Evolutionary conservation across 2,797 vertebrate genomes (phyloP), one percentile per base, ranked within the genome.

Genomic region (Chelon labrosus): DNA sequence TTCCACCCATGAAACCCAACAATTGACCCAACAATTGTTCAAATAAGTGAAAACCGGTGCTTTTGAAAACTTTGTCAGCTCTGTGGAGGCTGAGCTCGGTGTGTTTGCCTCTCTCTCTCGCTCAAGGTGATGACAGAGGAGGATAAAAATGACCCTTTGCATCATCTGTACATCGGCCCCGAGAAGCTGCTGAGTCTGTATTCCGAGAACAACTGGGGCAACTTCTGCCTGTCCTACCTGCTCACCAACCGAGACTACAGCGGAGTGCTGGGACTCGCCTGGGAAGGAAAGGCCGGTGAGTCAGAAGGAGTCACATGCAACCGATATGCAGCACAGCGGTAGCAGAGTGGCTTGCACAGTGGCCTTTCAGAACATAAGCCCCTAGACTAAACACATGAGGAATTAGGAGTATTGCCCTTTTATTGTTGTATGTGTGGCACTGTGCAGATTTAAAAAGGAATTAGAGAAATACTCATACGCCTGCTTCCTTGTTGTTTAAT

Each of bases 141-240:
- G 6, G 84, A 96, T 16, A 77, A 82, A 9, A 78, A 65, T 0
- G 86, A 89, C 55, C 89, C 91, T 0, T 75, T 96, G 35, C 8
- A 85, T 51, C 85, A 82, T 46, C 84, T 80, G 9, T 95, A 86
- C 82, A 90, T 96, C 0, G 95, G 95, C 1, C 92, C 94, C 0
- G 96, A 96, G 84, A 96, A 94, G 65, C 91, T 96, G 11, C 68
- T 97, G 57, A 95, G 91, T 82, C 57, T 96, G 20, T 95, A 86
- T 77, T 96, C 96, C 0, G 87, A 92, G 75, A 80, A 38, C 3
- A 93, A 94, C 88, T 96, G 95, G 95, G 90, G 91, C 12, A 90
- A 94, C 53, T 95, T 92, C 85, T 97, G 96, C 65, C 88, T 97
- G 55, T 95, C 96, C n/a, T 96, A 95, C 68, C 92, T 96, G 69